These are phyloP conservation scores for Temnopleurus reevesii DNA, from an alignment of 53 echinoderm and acorn worm species.

Conservation along the genomic window DNA sequence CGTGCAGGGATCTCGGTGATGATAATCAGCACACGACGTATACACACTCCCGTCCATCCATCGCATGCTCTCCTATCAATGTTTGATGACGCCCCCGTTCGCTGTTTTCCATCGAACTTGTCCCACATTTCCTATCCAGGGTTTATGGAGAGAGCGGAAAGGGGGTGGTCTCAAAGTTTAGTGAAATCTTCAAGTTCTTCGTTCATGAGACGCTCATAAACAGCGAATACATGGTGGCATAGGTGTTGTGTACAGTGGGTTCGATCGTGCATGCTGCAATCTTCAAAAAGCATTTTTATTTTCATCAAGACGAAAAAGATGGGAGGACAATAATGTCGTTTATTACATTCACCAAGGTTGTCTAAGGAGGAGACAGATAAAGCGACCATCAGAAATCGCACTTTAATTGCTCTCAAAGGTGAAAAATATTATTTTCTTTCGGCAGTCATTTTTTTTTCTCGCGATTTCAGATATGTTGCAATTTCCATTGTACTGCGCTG, in stretches of 20 bases:
- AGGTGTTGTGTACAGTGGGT: neutral
- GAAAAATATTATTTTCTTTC: neutral
- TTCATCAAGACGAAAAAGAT: slow-evolving; percentile 36
- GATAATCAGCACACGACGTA: neutral
- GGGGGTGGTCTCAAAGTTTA: neutral
- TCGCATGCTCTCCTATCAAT: neutral
- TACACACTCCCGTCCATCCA: neutral
- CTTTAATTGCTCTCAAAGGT: too few relatives aligned
- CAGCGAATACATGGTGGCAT: slow-evolving; percentile 5
- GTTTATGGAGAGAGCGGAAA: neutral
- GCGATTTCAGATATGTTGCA: neutral
- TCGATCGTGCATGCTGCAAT: neutral
- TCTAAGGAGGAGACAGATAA: neutral
- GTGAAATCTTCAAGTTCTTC: neutral
- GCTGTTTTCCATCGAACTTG: neutral
- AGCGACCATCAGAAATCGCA: neutral
- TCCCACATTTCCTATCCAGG: slow-evolving; percentile 15
- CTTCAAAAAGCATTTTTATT: neutral
- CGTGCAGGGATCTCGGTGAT: neutral
- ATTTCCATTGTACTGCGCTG: neutral
- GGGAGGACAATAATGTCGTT: slow-evolving; percentile 39
- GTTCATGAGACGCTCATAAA: neutral
- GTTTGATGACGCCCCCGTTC: slow-evolving; percentile 30
- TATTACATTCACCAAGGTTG: neutral
- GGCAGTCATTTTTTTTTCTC: neutral